Base-by-base conservation (phyloP, 2,113 vertebrate genomes). In the Lethenteron reissneri region DNA sequence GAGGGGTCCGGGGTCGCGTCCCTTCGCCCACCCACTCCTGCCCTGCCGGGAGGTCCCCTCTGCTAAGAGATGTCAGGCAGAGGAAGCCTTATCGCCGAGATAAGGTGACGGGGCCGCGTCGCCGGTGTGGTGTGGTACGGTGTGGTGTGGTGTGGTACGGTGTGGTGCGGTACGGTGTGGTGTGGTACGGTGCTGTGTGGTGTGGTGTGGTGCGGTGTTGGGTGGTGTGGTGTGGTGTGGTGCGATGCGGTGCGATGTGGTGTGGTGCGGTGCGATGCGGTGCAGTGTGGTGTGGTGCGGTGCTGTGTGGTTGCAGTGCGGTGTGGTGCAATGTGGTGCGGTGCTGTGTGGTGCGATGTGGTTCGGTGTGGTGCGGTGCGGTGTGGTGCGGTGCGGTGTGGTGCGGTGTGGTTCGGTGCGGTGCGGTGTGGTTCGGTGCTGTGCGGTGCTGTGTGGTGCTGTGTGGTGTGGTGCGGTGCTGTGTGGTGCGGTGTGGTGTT, bases 101-200 rank as follows among this genome's bases (percentile, higher is more conserved):
- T 84, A 78, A 80, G 77, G 74, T 77, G 74, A 76, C 78, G 76
- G 76, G 76, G 70, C 74, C 76, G 76, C 75, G 17, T 15, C 57
- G 0, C 13, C 9, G 2, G 10, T 7, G 70, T 19, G 6, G 77
- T 75, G 75, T 77, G 78, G 75, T 74, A 3, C 11, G 5, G 19
- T 10, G 70, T 2, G 70, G 41, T 1, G 4, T 12, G 56, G 70
- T 56, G 25, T 10, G 3, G 2, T 21, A 2, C 17, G 21, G 2
- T 21, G 21, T 21, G 21, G 21, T 21, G 1, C 12, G 3, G 70
- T 11, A 2, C 70, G 41, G 10, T 8, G 6, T 8, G 7, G 12
- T 41, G 17, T 19, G 17, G 17, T n/a, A 2, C 17, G 17, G 17
- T 19, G 17, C 2, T 19, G 17, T 1, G 17, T 19, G 17, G 17